These are phyloP conservation scores for Heliornis fulica DNA, from an alignment of 2,113 vertebrate genomes.

Conservation along the genomic window DNA sequence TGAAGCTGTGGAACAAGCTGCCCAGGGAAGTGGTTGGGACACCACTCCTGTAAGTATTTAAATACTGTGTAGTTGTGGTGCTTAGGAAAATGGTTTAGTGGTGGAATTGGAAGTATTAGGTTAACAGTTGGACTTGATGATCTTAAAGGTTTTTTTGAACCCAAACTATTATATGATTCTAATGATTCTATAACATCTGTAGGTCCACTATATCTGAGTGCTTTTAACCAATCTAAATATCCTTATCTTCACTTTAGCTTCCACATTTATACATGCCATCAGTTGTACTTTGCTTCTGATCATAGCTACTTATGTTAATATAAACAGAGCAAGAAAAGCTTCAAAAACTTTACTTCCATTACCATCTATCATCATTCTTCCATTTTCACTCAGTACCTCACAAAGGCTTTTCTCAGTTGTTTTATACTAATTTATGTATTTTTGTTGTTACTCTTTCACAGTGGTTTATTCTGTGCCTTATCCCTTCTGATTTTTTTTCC, in stretches of 20 bases:
- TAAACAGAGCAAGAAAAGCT: not conserved
- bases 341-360: not conserved
- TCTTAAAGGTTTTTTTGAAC: no score
- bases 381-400: not conserved
- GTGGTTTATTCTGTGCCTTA: not conserved
- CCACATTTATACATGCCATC: not conserved
- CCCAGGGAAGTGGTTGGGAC: no score
- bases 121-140: no score
- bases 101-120: no score
- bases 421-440: not conserved
- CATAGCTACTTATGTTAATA: not conserved
- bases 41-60: no score
- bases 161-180: no score
- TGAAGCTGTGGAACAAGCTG: no score
- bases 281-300: not conserved
- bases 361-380: not conserved
- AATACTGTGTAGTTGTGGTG: no score
- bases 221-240: not conserved
- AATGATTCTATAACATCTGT: not conserved
- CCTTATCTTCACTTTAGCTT: not conserved
- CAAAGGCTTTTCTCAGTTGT: not conserved
- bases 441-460: not conserved
- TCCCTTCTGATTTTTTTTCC: not conserved
- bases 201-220: not conserved
- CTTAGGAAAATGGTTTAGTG: no score